These are phyloP conservation scores for Trichechus manatus DNA, from an alignment of 2,113 vertebrate species.

Conservation along the genomic window DNA sequence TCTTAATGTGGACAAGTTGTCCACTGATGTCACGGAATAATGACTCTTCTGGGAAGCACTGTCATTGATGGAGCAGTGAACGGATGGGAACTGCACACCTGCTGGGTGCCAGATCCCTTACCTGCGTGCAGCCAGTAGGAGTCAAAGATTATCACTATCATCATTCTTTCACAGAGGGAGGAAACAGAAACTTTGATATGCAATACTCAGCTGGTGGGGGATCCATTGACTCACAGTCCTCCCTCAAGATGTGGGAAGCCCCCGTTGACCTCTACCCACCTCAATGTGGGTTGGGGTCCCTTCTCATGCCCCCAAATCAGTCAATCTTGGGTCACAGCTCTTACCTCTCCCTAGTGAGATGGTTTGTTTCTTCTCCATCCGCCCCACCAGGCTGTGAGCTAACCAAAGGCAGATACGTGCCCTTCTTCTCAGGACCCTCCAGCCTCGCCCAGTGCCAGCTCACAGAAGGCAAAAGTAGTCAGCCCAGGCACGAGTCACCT, in stretches of 20 bases:
- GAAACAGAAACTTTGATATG: background rate
- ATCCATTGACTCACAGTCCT: background rate
- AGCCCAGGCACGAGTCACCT: background rate
- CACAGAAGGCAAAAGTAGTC: background rate
- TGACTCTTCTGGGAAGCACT: background rate
- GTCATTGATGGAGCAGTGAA: accelerated
- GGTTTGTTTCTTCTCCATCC: background rate
- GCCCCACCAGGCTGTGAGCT: background rate
- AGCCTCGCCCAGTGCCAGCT: background rate
- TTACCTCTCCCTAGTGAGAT: background rate
- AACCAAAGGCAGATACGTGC: background rate
- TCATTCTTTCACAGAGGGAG: background rate
- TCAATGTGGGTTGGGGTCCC: background rate
- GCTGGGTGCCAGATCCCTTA: background rate
- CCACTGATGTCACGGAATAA: too few relatives aligned
- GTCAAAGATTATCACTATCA: accelerated
- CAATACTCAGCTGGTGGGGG: background rate
- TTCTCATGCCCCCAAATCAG: accelerated
- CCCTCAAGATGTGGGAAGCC: accelerated
- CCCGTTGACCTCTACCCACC: too few relatives aligned
- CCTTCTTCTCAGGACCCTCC: background rate
- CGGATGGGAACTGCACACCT: accelerated
- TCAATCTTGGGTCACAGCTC: too few relatives aligned
- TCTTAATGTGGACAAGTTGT: background rate
- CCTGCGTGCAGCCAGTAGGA: background rate